Evolutionary conservation across 30 jellyfish, hydroid and myxozoan genomes (phyloP), one percentile per base, ranked within the genome.

Genomic region (Mastigias papua): DNA sequence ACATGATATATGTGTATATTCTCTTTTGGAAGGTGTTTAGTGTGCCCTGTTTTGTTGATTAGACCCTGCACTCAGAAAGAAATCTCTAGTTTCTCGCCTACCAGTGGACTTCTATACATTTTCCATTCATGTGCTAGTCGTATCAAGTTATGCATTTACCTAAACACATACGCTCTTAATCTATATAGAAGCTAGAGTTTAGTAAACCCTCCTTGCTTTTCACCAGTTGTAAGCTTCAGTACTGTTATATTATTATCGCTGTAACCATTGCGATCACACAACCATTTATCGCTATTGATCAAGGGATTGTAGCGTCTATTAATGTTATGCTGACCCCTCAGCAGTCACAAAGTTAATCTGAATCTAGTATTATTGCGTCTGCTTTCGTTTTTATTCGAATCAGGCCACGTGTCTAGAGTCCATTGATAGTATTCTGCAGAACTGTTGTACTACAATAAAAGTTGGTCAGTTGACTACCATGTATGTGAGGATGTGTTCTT

Each of bases 361-460:
- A 25, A 11, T 63, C 1, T 23, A 20, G 2, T 25, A 62, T 37
- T 34, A 23, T 37, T 48, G 63, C 30, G 37, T 35, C 83, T n/a
- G 68, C 19, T n/a, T 33, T n/a, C 83, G 83, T 27, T 20, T 72
- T 25, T 22, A 34, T 34, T 72, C 25, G 69, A 72, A 35, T 72
- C 31, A 34, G 26, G 34, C 8, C 20, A 15, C 63, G 23, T 5
- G 37, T 10, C 1, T 33, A 16, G 83, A 72, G 83, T 72, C 83
- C 69, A 72, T 72, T 72, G 83, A 34, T 72, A 35, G 37, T 15
- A 63, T 17, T 34, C 35, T 10, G 69, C 28, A 27, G 13, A 72
- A 27, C 35, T 63, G 46, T 26, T 23, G 23, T 19, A n/a, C 42
- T 63, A 15, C 42, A 63, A 25, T 26, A 23, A 27, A 13, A 27